Evolutionary conservation across 1,140 invertebrate genomes (phyloP).

Genomic region (Mylabris phalerata): DNA sequence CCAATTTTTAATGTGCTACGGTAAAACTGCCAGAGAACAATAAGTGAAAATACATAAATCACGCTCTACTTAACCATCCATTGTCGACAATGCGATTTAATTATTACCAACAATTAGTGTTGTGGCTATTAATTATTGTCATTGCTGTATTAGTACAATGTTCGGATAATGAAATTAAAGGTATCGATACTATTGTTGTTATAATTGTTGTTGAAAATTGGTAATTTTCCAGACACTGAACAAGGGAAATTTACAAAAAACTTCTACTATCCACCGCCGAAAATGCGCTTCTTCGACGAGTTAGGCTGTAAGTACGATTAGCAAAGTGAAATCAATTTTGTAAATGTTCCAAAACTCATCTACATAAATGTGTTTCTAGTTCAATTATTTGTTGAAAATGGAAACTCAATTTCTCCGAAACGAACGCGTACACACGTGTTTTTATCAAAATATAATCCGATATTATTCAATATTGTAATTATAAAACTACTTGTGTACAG

Average conservation of each 20-base stretch:
- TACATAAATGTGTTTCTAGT: neutral
- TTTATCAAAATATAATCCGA: no score
- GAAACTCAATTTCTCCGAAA: no score
- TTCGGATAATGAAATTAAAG: conserved; percentile 36
- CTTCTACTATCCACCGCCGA: conserved; percentile 32
- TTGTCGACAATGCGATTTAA: conserved; percentile 33
- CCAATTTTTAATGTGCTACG: neutral
- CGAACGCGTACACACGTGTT: no score
- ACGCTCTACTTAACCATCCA: conserved; percentile 32
- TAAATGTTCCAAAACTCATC: neutral
- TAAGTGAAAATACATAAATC: conserved; percentile 29
- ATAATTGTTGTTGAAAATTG: neutral
- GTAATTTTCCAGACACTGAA: conserved; percentile 16
- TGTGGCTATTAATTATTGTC: conserved; percentile 26
- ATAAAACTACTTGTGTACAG: no score
- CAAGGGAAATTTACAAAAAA: conserved; percentile 7
- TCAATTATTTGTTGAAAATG: no score
- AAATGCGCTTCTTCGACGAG: conserved; percentile 51
- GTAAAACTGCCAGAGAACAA: conserved; percentile 11
- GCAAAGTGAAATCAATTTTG: no score
- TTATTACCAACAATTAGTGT: conserved; percentile 33
- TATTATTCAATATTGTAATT: no score
- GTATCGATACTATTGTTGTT: conserved; percentile 10
- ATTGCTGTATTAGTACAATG: conserved; percentile 18
- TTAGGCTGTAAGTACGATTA: conserved; percentile 47